Conservation (phyloP, 2,888 invertebrate species). For the Graphium colonna region DNA sequence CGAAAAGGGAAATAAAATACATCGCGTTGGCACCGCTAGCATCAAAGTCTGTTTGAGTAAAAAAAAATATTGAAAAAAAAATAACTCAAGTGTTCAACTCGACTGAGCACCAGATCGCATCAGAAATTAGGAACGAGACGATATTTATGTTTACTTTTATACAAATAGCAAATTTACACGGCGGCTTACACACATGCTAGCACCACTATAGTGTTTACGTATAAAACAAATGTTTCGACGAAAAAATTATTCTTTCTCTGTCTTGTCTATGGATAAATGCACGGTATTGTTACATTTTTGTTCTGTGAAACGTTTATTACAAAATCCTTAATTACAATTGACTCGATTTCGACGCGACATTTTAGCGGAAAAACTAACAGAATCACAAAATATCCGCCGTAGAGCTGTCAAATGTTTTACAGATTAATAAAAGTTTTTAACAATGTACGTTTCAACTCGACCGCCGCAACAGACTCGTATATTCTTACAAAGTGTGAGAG, state of each 20-base stretch:
- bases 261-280: conserved; percentile 46
- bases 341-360: conserved; percentile 31
- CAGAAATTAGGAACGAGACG: conserved; percentile 55
- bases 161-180: conserved; percentile 35
- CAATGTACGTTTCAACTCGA: too few species aligned
- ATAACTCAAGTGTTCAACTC: not conserved
- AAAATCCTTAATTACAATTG: conserved; percentile 40
- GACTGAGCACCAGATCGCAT: conserved; percentile 28
- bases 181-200: conserved; percentile 44
- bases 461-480: too few species aligned
- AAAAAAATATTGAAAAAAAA: conserved; percentile 1
- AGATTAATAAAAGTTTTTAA: too few species aligned
- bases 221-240: conserved; percentile 36
- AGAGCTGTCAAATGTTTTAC: not conserved
- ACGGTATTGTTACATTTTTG: conserved; percentile 30
- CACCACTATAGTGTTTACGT: conserved; percentile 51
- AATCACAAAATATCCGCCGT: not conserved
- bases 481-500: not conserved
- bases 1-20: not conserved
- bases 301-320: conserved; percentile 26
- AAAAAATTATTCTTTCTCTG: conserved; percentile 20
- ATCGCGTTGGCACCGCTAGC: conserved; percentile 59
- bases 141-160: conserved; percentile 5
- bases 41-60: conserved; percentile 34
- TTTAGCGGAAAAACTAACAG: not conserved